A percentile compares a stretch with the other conserved stretches of the same genome.
Evolutionary conservation across 2,888 invertebrate genomes (phyloP).

Genomic region (Metallyticus violacea): DNA sequence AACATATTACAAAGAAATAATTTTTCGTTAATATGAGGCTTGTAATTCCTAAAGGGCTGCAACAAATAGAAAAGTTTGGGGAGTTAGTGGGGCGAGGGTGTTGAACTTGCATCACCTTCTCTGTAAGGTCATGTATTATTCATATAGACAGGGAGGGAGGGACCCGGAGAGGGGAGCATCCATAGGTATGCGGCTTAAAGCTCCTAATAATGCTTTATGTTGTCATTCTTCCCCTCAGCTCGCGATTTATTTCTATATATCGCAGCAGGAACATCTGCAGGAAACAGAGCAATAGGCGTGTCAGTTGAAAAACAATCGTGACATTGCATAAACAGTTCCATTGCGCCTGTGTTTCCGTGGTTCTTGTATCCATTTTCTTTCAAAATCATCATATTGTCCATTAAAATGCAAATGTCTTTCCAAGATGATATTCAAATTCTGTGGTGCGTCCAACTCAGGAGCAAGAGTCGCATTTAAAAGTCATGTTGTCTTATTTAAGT

Average conservation of each 20-base stretch:
- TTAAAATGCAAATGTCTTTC: no score
- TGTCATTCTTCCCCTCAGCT: neutral
- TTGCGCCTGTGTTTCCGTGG: no score
- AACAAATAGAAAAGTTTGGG: neutral
- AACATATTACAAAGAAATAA: neutral
- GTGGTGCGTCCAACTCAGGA: no score
- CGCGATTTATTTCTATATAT: neutral
- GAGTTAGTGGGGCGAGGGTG: neutral
- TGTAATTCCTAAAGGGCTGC: neutral
- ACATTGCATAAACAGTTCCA: no score
- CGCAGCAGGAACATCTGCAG: neutral
- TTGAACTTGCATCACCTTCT: neutral
- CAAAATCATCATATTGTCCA: no score
- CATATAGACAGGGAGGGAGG: neutral
- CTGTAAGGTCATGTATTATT: neutral
- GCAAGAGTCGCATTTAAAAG: no score
- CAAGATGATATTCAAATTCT: no score
- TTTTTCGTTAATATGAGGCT: neutral
- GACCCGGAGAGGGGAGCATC: neutral
- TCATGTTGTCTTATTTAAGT: no score
- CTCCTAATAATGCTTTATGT: neutral
- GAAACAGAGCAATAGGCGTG: neutral
- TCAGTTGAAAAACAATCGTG: no score
- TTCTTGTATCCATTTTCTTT: no score
- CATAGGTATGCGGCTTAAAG: neutral